phyloP scores from a whole-genome alignment of 2,888 invertebrate genomes.

The Drosophila borborema region DNA sequence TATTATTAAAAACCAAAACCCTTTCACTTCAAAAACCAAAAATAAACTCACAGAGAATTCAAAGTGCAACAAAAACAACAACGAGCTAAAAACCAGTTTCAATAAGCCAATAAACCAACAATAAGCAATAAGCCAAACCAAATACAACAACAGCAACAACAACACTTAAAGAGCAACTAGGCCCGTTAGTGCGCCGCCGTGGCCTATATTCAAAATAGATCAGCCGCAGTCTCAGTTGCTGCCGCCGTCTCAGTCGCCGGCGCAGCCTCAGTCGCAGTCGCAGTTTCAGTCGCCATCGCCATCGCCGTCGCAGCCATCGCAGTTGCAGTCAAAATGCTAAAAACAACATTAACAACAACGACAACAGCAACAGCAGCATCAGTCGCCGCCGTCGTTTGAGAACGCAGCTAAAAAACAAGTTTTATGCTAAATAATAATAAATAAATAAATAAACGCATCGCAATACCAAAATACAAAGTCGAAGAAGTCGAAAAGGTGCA shows the following conservation, averaged over 20 bases:
- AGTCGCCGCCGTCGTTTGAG: conserved; percentile 48
- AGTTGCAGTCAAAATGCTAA: conserved; percentile 55
- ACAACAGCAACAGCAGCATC: conserved; percentile 22
- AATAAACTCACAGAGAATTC: conserved; percentile 55
- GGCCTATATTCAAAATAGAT: conserved; percentile 83
- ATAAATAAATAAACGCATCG: conserved; percentile 69
- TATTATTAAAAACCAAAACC: conserved; percentile 64
- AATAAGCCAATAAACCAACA: conserved; percentile 64
- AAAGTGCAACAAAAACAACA: conserved; percentile 50
- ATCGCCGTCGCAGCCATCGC: conserved; percentile 3
- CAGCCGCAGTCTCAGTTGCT: conserved; percentile 49
- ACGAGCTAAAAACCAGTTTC: conserved; percentile 67
- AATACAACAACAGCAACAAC: conserved; percentile 47
- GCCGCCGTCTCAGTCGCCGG: conserved; percentile 18
- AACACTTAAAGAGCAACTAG: conserved; percentile 47
- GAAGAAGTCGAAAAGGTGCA: conserved; percentile 40
- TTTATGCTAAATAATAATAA: conserved; percentile 79
- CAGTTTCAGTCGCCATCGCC: conserved; percentile 24
- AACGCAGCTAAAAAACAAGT: conserved; percentile 69
- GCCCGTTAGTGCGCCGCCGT: conserved; percentile 73
- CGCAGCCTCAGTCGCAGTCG: not conserved
- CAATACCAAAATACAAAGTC: conserved; percentile 61
- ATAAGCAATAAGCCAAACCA: conserved; percentile 60
- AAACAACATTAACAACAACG: conserved; percentile 19
- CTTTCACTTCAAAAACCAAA: conserved; percentile 70